These are phyloP conservation scores for Falco berigora DNA, from an alignment of 2,797 vertebrate species.

Conservation along the genomic window DNA sequence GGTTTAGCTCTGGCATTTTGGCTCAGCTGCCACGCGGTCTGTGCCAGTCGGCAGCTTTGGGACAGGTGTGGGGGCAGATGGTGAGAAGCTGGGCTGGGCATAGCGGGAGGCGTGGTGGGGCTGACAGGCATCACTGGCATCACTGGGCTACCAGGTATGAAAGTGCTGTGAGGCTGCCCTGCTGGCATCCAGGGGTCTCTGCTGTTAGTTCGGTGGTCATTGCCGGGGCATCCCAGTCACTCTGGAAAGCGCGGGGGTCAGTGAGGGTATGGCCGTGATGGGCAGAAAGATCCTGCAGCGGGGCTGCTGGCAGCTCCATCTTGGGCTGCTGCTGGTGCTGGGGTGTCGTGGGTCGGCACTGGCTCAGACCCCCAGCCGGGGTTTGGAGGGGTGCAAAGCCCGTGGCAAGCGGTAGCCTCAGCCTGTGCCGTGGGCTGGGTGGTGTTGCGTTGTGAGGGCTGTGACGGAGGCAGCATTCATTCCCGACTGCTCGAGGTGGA, in stretches of 20 bases:
- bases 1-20: background rate
- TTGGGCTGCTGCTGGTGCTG: background rate
- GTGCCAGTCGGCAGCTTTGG: fast-evolving
- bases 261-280: background rate
- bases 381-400: background rate
- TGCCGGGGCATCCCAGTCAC: no score
- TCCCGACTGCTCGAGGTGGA: background rate
- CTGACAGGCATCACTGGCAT: background rate
- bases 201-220: background rate
- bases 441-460: background rate
- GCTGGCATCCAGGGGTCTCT: background rate
- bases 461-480: background rate
- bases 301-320: background rate
- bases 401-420: background rate
- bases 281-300: background rate
- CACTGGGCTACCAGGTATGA: background rate
- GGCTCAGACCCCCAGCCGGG: background rate
- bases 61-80: background rate
- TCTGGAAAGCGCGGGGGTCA: background rate
- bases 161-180: background rate
- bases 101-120: background rate
- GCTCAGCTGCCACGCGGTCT: background rate
- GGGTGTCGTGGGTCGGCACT: background rate
- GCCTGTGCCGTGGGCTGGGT: background rate
- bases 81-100: background rate